These are phyloP conservation scores for Xiphias gladius DNA, from an alignment of 2,113 vertebrate species.

Conservation along the genomic window DNA sequence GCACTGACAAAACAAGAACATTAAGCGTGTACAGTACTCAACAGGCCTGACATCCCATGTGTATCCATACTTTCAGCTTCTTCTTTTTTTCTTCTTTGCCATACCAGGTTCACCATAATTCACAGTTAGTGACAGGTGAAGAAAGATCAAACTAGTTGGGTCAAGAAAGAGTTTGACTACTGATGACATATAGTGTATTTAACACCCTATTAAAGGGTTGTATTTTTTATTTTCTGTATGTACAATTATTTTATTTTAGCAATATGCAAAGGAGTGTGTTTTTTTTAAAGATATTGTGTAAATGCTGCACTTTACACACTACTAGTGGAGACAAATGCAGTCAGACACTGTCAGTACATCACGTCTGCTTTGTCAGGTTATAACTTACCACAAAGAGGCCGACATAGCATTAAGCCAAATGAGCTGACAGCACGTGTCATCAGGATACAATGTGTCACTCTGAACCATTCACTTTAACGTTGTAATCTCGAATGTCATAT, in stretches of 20 bases:
- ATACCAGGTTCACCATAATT: constrained; percentile 40
- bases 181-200: constrained; percentile 56
- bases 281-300: constrained; percentile 63
- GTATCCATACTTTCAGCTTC: constrained; percentile 13
- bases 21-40: constrained; percentile 1
- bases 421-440: constrained; percentile 34
- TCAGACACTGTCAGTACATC: constrained; percentile 6
- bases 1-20: constrained; percentile 35
- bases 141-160: constrained; percentile 22
- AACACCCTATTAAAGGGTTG: constrained; percentile 34
- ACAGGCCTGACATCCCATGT: constrained; percentile 6
- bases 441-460: constrained; percentile 18
- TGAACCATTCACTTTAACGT: constrained; percentile 38
- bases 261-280: constrained; percentile 67
- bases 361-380: constrained; percentile 18
- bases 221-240: constrained; percentile 45
- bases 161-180: constrained; percentile 58
- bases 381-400: constrained; percentile 29
- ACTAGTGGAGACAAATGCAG: constrained; percentile 50
- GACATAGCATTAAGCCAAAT: constrained; percentile 65
- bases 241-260: constrained; percentile 61
- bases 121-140: constrained; percentile 27
- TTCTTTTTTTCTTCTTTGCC: constrained; percentile 25
- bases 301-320: constrained; percentile 79
- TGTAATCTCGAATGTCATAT: constrained; percentile 39